Percentiles rank a stretch among this genome's conserved stretches.
These are phyloP conservation scores for Ptychochromis oligacanthus DNA, from an alignment of 2,113 vertebrate species.

Conservation along the genomic window DNA sequence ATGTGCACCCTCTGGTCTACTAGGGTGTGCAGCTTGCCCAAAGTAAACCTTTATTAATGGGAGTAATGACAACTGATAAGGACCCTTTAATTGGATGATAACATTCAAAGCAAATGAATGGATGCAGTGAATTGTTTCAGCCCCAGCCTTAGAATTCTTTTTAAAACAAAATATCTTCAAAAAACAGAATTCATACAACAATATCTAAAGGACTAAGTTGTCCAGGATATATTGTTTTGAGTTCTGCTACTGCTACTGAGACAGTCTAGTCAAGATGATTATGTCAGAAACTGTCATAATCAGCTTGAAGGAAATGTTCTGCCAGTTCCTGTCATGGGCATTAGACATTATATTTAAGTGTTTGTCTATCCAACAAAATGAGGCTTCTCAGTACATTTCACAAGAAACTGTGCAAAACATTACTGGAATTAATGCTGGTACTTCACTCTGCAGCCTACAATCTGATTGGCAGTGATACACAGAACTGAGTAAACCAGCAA, in stretches of 20 bases:
- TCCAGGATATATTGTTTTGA: neutral
- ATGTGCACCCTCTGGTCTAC: neutral
- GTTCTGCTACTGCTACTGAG: neutral
- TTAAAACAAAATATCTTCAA: too few species aligned
- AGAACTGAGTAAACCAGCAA: neutral
- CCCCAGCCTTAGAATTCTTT: too few species aligned
- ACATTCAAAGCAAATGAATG: neutral
- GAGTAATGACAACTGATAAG: too few species aligned
- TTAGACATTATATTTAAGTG: neutral
- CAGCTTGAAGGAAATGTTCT: neutral
- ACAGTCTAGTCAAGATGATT: neutral
- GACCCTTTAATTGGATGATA: neutral
- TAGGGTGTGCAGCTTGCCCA: neutral
- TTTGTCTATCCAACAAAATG: constrained; percentile 12
- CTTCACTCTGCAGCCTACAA: neutral
- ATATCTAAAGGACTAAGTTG: neutral
- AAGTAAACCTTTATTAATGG: neutral
- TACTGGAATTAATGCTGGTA: constrained; percentile 2
- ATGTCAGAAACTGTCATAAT: neutral
- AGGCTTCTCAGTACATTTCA: constrained; percentile 8
- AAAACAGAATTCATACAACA: neutral
- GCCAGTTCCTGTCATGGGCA: constrained; percentile 11
- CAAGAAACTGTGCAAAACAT: constrained; percentile 11
- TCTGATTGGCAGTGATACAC: constrained; percentile 4
- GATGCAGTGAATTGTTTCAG: neutral